A percentile compares a stretch with the other conserved stretches of the same genome.
Evolutionary conservation across 2,888 invertebrate species (phyloP).

Genomic region (Spisula subtruncata): DNA sequence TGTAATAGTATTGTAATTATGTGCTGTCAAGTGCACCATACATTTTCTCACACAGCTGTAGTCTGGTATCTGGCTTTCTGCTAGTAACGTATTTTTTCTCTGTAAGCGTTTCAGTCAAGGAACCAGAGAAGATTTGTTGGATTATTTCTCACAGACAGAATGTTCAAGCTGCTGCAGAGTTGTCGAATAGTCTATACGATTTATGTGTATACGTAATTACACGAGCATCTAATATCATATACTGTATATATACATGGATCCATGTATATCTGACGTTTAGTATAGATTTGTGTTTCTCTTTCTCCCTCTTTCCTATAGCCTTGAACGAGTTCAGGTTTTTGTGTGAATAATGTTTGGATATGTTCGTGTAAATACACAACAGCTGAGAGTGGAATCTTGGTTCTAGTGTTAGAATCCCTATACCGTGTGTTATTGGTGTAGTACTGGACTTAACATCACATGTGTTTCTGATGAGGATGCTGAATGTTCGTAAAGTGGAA

Average conservation of each 20-base stretch:
- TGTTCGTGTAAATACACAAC: background rate
- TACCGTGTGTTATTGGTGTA: background rate
- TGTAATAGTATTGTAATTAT: too few species aligned
- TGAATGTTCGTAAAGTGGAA: background rate
- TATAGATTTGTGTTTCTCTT: background rate
- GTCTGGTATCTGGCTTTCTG: background rate
- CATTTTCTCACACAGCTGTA: background rate
- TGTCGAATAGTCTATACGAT: background rate
- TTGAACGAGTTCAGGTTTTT: background rate
- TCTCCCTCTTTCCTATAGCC: background rate
- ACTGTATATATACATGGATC: background rate
- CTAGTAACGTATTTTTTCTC: background rate
- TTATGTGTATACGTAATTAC: background rate
- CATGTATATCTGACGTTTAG: background rate
- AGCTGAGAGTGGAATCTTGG: background rate
- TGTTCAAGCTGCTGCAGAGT: background rate
- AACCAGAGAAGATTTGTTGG: background rate
- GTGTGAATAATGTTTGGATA: background rate
- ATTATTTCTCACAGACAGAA: constrained; percentile 3
- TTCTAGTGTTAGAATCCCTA: too few species aligned
- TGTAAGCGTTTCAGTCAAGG: background rate
- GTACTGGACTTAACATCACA: background rate
- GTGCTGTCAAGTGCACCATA: background rate
- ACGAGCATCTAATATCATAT: background rate
- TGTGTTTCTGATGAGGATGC: background rate